These are phyloP conservation scores for Asbolus verrucosus DNA, from an alignment of 1,140 invertebrate species.

Conservation along the genomic window DNA sequence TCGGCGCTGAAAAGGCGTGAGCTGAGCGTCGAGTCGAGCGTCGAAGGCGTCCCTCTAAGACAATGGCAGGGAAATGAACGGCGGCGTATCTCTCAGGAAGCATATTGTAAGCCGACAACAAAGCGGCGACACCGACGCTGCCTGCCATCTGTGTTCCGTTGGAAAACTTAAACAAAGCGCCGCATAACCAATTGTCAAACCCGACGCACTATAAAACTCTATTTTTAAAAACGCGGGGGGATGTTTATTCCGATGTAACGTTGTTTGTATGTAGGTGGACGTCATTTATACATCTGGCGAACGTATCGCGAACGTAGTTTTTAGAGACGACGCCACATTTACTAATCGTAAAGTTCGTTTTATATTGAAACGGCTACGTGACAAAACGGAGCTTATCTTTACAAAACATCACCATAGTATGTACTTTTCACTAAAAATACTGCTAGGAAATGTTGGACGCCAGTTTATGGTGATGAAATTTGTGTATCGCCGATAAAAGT, in stretches of 20 bases:
- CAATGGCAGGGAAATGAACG: conserved; percentile 48
- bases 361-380: conserved; percentile 45
- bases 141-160: conserved; percentile 47
- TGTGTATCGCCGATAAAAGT: conserved; percentile 36
- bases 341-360: conserved; percentile 47
- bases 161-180: conserved; percentile 46
- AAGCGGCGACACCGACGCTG: conserved; percentile 34
- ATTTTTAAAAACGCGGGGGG: conserved; percentile 18
- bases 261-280: not conserved
- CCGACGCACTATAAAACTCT: conserved; percentile 37
- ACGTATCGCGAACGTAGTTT: conserved; percentile 32
- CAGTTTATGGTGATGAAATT: conserved; percentile 32
- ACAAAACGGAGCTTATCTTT: conserved; percentile 46
- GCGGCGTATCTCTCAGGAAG: conserved; percentile 46
- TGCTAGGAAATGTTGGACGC: conserved; percentile 35
- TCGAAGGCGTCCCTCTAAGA: conserved; percentile 46
- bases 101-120: conserved; percentile 43
- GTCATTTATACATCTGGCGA: conserved; percentile 22
- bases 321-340: conserved; percentile 38
- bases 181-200: conserved; percentile 35
- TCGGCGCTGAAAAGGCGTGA: conserved; percentile 32
- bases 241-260: conserved; percentile 23
- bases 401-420: conserved; percentile 39
- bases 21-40: conserved; percentile 11
- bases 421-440: conserved; percentile 43